These are phyloP conservation scores for Setophaga petechia DNA, from an alignment of 2,113 vertebrate species.

Conservation along the genomic window DNA sequence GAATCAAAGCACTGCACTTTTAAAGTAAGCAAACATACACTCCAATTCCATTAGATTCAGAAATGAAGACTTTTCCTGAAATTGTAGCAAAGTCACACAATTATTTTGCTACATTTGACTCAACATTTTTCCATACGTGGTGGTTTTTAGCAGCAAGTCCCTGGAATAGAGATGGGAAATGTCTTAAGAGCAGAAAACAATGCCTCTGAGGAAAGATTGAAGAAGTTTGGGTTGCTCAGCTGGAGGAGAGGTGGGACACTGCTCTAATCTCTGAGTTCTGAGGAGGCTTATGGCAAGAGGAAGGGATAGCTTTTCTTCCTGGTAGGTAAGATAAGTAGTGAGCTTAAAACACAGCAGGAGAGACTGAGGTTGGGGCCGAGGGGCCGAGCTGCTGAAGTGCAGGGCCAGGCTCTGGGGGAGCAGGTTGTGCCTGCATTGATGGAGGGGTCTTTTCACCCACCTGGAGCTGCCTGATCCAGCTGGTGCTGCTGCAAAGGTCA, in stretches of 20 bases:
- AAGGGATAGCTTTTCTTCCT: conserved; percentile 52
- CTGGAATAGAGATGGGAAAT: neutral
- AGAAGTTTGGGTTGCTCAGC: conserved; percentile 25
- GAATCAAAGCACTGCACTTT: neutral
- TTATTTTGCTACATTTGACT: neutral
- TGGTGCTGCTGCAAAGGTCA: neutral
- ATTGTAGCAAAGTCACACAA: neutral
- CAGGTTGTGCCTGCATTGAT: neutral
- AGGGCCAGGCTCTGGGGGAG: neutral
- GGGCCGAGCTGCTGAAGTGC: neutral
- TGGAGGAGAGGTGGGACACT: conserved; percentile 17
- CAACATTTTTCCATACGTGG: neutral
- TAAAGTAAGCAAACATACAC: neutral
- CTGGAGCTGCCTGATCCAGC: neutral
- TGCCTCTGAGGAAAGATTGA: conserved; percentile 1
- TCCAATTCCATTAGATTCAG: neutral
- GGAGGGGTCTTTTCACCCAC: neutral
- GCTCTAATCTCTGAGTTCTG: neutral
- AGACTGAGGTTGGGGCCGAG: neutral
- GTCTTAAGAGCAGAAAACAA: conserved; percentile 1
- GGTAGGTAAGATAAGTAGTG: conserved; percentile 48
- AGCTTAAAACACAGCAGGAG: conserved; percentile 53
- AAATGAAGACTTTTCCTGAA: neutral
- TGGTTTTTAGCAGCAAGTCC: neutral
- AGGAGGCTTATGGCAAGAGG: conserved; percentile 14